Conservation (phyloP, 2,113 vertebrate species). For the Nothocercus nigrocapillus region DNA sequence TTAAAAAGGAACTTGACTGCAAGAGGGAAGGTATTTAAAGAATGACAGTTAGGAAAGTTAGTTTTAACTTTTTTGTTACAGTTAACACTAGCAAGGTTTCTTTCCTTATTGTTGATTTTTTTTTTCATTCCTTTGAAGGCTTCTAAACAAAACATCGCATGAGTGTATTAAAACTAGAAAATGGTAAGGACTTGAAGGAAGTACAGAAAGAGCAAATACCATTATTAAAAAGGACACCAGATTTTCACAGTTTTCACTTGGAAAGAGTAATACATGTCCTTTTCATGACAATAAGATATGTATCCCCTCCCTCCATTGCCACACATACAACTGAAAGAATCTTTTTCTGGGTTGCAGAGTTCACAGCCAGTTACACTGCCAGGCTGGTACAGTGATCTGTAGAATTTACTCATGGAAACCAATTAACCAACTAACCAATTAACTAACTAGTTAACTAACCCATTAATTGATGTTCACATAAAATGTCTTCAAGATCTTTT, state of each 20-base stretch:
- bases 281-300: not conserved
- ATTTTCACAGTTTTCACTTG: not conserved
- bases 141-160: not conserved
- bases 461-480: not conserved
- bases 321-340: not conserved
- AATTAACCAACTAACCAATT: no score
- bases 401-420: not conserved
- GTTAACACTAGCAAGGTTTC: not conserved
- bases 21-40: not conserved
- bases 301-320: rapidly evolving
- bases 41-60: not conserved
- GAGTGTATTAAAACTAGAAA: not conserved
- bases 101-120: not conserved
- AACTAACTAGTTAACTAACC: no score
- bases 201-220: not conserved
- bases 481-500: not conserved
- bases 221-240: not conserved
- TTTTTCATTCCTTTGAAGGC: not conserved
- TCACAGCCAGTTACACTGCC: not conserved
- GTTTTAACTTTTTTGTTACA: not conserved
- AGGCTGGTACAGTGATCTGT: not conserved
- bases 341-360: not conserved
- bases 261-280: not conserved
- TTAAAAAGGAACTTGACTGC: not conserved
- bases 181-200: not conserved